Base-by-base conservation (phyloP, 2,113 vertebrate genomes). In the Rhinogobius similis region DNA sequence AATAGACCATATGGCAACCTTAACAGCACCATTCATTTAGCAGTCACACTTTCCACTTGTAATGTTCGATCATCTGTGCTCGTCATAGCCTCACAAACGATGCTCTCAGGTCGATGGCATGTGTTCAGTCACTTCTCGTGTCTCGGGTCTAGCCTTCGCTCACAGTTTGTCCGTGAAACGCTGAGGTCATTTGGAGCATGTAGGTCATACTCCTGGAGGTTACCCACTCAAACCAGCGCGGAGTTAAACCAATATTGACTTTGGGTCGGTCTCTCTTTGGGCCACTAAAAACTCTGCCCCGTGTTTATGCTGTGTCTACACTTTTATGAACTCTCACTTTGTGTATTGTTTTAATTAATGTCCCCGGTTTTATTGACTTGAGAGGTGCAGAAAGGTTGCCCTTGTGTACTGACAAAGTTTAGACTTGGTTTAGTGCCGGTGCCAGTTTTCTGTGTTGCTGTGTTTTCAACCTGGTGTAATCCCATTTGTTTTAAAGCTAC, bases 191-290 rank as follows among this genome's bases (percentile, higher is more conserved):
- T 29, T 52, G 14, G 66, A 64, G 61, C 74, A 41, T 77, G 76
- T 72, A 53, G 74, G 78, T 81, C 73, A 71, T 59, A 73, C 74
- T 79, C 67, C 70, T 71, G 68, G 24, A 90, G 82, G 83, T 88
- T 65, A 72, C 62, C 72, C 72, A 61, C 48, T 84, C 66, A 68
- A 77, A 79, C 67, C 44, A 26, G 70, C 81, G 86, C 68, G 70
- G 68, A 71, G 76, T 76, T 83, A 23, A 85, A 76, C 82, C 78
- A 92, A 91, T 90, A 87, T 92, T 91, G 76, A 87, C 84, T 13
- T 58, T 78, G 20, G 80, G 70, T 70, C 24, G 41, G 59, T 67
- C 66, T 77, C 75, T 79, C 70, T 59, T 69, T 53, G 77, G 65
- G 36, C 62, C 62, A 77, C 75, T 70, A 73, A 82, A 64, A 38